phyloP scores from a whole-genome alignment of 2,113 vertebrate species.

The Urocitellus parryii region DNA sequence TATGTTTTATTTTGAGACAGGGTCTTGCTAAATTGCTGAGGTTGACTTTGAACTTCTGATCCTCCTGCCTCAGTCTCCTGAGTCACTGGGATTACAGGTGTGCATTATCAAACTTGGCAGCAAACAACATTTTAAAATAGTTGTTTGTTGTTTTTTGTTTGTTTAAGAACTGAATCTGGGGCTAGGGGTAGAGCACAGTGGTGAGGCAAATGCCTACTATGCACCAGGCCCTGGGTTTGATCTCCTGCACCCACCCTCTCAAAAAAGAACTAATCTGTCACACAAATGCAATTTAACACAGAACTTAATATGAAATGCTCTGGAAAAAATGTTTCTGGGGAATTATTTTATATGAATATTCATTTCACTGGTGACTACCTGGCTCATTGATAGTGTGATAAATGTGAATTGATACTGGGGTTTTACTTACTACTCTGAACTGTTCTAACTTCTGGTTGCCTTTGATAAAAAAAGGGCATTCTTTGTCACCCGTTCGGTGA shows the following conservation, averaged over 20 bases:
- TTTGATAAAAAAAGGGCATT: slow-evolving; percentile 99
- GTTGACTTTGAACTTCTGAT: background rate
- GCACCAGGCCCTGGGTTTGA: background rate
- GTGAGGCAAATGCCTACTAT: background rate
- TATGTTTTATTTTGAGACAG: background rate
- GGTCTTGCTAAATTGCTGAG: background rate
- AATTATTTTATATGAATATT: slow-evolving; percentile 14
- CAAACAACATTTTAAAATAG: background rate
- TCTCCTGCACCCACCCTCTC: background rate
- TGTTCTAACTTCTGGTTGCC: slow-evolving; percentile 99
- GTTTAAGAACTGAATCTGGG: background rate
- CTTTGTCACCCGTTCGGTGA: slow-evolving; percentile 96
- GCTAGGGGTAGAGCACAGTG: background rate
- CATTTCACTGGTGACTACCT: slow-evolving; percentile 51
- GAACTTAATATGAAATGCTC: background rate
- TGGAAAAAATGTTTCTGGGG: background rate
- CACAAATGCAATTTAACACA: background rate
- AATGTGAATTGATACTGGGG: slow-evolving; percentile 7
- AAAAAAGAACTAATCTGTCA: background rate
- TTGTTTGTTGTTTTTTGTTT: background rate
- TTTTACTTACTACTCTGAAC: slow-evolving; percentile 96
- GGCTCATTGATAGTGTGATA: slow-evolving; percentile 45
- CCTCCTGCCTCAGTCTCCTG: background rate
- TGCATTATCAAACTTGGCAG: background rate
- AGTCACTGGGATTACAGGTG: background rate